Conservation (phyloP, 1,140 invertebrate species). For the Psix sp. region DNA sequence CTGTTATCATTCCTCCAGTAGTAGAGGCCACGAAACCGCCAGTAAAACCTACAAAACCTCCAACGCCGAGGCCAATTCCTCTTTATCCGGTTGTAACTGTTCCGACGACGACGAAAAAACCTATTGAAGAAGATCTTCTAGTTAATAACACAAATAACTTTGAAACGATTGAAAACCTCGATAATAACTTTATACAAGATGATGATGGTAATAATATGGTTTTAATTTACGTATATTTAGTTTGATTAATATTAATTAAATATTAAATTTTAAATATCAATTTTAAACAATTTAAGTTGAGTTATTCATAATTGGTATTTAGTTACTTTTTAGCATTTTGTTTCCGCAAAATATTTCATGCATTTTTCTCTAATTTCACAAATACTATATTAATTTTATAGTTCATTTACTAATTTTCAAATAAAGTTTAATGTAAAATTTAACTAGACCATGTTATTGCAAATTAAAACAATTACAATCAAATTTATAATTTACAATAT, state of each 20-base stretch:
- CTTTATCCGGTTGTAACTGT: constrained; percentile 64
- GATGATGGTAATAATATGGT: constrained; percentile 69
- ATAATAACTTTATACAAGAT: constrained; percentile 73
- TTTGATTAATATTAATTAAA: constrained; percentile 1
- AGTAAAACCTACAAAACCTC: constrained; percentile 64
- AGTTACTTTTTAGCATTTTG: too few relatives aligned
- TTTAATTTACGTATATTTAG: neutral
- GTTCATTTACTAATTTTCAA: too few relatives aligned
- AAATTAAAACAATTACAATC: too few relatives aligned
- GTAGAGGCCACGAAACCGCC: constrained; percentile 56
- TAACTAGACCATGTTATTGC: too few relatives aligned
- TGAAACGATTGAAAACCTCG: constrained; percentile 61
- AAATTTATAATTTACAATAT: too few relatives aligned
- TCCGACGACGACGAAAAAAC: constrained; percentile 56
- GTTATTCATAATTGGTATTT: too few relatives aligned
- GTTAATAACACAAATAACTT: constrained; percentile 60
- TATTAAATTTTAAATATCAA: too few relatives aligned
- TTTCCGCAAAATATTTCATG: too few relatives aligned
- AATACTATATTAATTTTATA: too few relatives aligned
- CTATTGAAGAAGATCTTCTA: constrained; percentile 38
- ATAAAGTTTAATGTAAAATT: too few relatives aligned
- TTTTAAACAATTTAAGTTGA: too few relatives aligned
- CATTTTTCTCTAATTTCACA: too few relatives aligned
- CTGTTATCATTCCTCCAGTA: constrained; percentile 16
- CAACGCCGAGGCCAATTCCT: constrained; percentile 72